Conservation (phyloP, 2,797 vertebrate genomes). For the Chaetodon trifasciatus region DNA sequence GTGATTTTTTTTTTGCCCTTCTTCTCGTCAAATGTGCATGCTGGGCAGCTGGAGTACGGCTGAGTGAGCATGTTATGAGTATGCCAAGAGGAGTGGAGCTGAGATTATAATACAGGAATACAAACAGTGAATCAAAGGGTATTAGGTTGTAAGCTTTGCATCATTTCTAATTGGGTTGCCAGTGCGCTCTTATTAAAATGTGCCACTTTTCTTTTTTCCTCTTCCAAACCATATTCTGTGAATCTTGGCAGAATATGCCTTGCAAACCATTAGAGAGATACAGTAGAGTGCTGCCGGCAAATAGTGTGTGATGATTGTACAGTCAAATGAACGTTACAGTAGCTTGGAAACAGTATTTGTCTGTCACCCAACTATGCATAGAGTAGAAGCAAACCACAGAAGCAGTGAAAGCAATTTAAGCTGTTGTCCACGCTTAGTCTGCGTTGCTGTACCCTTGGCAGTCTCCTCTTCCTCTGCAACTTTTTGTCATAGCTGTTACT, state of each 20-base stretch:
- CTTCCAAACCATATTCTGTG: slow-evolving; percentile 40
- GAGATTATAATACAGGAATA: slow-evolving; percentile 60
- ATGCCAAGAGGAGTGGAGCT: slow-evolving; percentile 60
- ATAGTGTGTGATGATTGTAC: slow-evolving; percentile 25
- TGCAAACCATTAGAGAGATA: slow-evolving; percentile 51
- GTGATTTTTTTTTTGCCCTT: slow-evolving; percentile 47
- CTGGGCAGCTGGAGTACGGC: slow-evolving; percentile 59
- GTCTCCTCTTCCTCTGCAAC: not conserved
- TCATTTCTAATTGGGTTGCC: slow-evolving; percentile 73
- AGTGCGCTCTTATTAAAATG: slow-evolving; percentile 65
- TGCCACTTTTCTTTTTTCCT: slow-evolving; percentile 46
- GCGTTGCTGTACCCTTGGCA: not conserved
- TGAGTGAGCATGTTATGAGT: slow-evolving; percentile 57
- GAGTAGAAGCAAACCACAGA: slow-evolving; percentile 23
- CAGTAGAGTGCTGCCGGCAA: slow-evolving; percentile 46
- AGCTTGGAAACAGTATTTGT: slow-evolving; percentile 36
- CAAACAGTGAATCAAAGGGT: slow-evolving; percentile 73
- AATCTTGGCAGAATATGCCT: slow-evolving; percentile 56
- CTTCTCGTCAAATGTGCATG: slow-evolving; percentile 64
- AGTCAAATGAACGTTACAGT: slow-evolving; percentile 47
- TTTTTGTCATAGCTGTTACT: slow-evolving; percentile 24
- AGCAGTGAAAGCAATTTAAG: slow-evolving; percentile 21
- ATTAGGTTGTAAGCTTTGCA: slow-evolving; percentile 70
- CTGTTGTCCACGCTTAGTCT: slow-evolving; percentile 17
- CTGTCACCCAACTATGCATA: slow-evolving; percentile 22